phyloP scores from a whole-genome alignment of 2,888 invertebrate genomes.

The Mayetiola destructor region DNA sequence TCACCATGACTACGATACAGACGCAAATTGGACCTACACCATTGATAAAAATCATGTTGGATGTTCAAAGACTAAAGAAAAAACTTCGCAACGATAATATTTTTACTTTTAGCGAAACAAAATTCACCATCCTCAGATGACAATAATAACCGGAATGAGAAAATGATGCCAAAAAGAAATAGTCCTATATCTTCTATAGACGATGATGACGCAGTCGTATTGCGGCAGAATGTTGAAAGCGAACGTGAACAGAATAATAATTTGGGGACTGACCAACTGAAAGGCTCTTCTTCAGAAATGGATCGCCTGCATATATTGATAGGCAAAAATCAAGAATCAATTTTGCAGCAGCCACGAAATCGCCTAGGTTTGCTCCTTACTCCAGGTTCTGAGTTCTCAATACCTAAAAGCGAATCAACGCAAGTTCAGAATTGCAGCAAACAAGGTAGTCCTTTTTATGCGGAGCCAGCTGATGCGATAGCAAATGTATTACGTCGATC shows the following conservation, averaged over 20 bases:
- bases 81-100: constrained; percentile 34
- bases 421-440: constrained; percentile 35
- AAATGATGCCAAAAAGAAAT: neutral
- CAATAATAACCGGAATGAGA: constrained; percentile 31
- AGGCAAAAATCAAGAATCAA: constrained; percentile 13
- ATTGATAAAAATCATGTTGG: too few relatives aligned
- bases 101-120: too few relatives aligned
- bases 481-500: constrained; percentile 30
- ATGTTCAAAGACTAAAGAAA: too few relatives aligned
- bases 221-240: neutral
- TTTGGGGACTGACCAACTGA: neutral
- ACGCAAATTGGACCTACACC: constrained; percentile 32
- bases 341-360: constrained; percentile 24
- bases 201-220: neutral
- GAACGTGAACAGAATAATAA: constrained; percentile 4
- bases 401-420: constrained; percentile 26
- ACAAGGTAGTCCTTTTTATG: constrained; percentile 75
- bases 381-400: constrained; percentile 24
- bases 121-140: too few relatives aligned
- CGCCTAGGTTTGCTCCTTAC: constrained; percentile 29
- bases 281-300: neutral
- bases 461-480: constrained; percentile 76
- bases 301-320: neutral
- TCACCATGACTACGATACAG: constrained; percentile 30
- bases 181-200: neutral